Evolutionary conservation across 2,113 vertebrate species (phyloP), one percentile per base, ranked within the genome.

Genomic region (Hydrochoerus hydrochaeris): DNA sequence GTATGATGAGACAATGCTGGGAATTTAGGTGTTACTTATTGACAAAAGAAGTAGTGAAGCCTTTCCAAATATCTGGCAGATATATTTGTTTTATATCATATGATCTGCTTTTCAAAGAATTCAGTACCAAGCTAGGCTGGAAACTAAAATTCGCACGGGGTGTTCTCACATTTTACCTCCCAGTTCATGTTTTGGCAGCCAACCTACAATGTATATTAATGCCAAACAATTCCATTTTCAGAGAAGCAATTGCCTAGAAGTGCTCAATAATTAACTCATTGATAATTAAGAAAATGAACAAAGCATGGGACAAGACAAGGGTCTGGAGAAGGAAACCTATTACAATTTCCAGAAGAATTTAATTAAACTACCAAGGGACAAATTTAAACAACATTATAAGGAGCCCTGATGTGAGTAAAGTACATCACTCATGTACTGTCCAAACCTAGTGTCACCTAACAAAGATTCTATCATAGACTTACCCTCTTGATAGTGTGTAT

Each of bases 31-130:
- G 84, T 3, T 1, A 60, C 80, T 69, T 85, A 65, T 7, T 81
- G 30, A 94, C n/a, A 54, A 67, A 54, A 89, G 49, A 35, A 35
- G 22, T 19, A 20, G 49, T 41, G 88, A 32, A 82, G 67, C 8
- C 20, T 78, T 63, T 94, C 96, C 91, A 95, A 90, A 8, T 52
- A 57, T 80, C 88, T 97, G 91, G 83, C 71, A 96, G 73, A 69
- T 7, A 14, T 32, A 75, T 95, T 88, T 60, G 63, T 87, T 87
- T 94, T 54, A 91, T 35, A 95, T 85, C 71, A 26, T 26, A 83
- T 91, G 87, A 80, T 65, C 83, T 3, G 24, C 73, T 94, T 89
- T 49, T 32, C 10, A 90, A 41, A 86, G 54, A 75, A 75, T 49
- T 90, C 90, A 41, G 92, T n/a, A 69, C 62, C 88, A 57, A 75